Conservation (phyloP, 2,113 vertebrate genomes). For the Phylloscopus whistleri region DNA sequence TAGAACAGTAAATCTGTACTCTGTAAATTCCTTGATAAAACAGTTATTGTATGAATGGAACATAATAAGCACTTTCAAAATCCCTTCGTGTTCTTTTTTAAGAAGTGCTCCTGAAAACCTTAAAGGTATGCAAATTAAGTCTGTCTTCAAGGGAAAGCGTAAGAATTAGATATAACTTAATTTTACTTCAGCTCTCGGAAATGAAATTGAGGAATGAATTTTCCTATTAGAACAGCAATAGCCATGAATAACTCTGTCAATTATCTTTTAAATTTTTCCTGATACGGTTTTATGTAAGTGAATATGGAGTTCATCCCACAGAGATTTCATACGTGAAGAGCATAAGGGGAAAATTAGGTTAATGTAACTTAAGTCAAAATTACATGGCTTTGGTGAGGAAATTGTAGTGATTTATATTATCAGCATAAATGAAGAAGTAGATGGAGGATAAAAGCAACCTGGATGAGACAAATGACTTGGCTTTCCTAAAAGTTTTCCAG, state of each 20-base stretch:
- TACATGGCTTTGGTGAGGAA: conserved; percentile 1
- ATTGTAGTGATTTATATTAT: neutral
- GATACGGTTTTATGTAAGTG: conserved; percentile 11
- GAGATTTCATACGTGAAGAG: neutral
- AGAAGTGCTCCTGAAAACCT: conserved; percentile 13
- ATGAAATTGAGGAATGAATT: conserved; percentile 24
- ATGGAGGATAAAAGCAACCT: conserved; percentile 17
- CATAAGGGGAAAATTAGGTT: conserved; percentile 14
- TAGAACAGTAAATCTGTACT: neutral
- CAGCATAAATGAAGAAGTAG: neutral
- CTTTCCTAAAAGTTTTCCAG: conserved; percentile 13
- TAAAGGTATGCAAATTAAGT: conserved; percentile 40
- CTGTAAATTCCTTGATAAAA: neutral
- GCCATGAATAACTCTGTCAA: neutral
- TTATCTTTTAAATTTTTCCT: conserved; percentile 18
- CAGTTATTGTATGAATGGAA: neutral
- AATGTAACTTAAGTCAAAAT: conserved; percentile 14
- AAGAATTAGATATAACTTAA: conserved; percentile 30
- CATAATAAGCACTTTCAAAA: neutral
- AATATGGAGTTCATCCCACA: neutral
- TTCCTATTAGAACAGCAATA: conserved; percentile 29
- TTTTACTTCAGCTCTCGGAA: conserved; percentile 13
- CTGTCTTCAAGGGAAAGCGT: neutral
- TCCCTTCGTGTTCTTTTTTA: neutral
- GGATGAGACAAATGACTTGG: neutral